Conservation (phyloP, 1,140 invertebrate species). For the Linepithema humile region DNA sequence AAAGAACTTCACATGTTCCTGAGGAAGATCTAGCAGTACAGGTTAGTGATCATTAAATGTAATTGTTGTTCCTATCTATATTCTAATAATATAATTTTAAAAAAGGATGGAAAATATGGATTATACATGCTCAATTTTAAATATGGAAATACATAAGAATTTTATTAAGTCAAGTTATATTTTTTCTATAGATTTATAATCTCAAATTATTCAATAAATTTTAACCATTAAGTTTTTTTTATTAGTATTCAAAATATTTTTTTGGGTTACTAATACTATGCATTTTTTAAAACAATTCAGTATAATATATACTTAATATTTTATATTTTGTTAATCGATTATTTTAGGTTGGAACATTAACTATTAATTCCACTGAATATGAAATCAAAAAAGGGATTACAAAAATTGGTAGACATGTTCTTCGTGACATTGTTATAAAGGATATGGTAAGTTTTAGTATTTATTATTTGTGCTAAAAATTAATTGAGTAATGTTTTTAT, state of each 20-base stretch:
- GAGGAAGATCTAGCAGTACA: too few relatives aligned
- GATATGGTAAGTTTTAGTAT: constrained; percentile 59
- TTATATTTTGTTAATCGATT: constrained; percentile 27
- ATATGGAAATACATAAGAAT: too few relatives aligned
- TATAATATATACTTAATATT: background rate
- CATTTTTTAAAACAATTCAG: background rate
- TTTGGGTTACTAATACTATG: background rate
- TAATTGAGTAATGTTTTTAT: background rate
- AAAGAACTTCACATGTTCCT: too few relatives aligned
- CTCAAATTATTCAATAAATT: background rate
- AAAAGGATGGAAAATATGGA: too few relatives aligned
- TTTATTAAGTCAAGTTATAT: too few relatives aligned
- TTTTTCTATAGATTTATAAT: too few relatives aligned
- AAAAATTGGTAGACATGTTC: constrained; percentile 63
- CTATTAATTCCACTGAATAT: constrained; percentile 19
- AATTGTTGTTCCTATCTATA: too few relatives aligned
- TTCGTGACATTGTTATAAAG: constrained; percentile 51
- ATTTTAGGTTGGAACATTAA: constrained; percentile 67
- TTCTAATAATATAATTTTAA: too few relatives aligned
- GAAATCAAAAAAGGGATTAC: constrained; percentile 58
- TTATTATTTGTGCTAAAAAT: background rate
- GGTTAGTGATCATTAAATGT: too few relatives aligned
- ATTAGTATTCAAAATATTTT: background rate
- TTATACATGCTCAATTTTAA: too few relatives aligned
- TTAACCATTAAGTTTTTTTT: background rate